Conservation (phyloP, 30 jellyfish, hydroid and myxozoan species). For the Turritopsis rubra region DNA sequence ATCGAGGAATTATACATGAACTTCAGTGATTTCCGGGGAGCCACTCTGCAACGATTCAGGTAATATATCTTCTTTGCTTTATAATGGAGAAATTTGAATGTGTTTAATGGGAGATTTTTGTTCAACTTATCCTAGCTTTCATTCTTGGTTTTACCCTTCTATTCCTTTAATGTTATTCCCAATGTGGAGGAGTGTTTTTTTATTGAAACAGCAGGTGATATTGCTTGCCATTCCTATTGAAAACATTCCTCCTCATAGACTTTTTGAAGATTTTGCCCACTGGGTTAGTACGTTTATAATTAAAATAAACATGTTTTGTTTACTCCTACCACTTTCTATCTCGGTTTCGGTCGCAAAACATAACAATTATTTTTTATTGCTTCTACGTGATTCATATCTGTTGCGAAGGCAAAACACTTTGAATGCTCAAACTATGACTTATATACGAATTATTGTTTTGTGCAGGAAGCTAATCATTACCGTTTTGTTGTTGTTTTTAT, state of each 20-base stretch:
- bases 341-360: not conserved
- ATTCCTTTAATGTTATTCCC: no score
- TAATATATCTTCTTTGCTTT: not conserved
- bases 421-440: not conserved
- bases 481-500: not conserved
- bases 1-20: slow-evolving; percentile 17
- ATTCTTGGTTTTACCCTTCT: not conserved
- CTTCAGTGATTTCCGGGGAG: slow-evolving; percentile 13
- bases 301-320: not conserved
- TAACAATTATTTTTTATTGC: not conserved
- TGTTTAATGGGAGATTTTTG: not conserved
- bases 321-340: not conserved
- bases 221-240: no score
- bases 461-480: not conserved
- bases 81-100: not conserved
- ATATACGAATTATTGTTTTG: not conserved
- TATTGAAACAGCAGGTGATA: no score
- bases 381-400: not conserved
- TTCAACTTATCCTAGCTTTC: not conserved
- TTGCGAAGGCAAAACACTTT: not conserved
- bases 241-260: no score
- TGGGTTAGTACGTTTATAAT: no score
- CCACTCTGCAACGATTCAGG: slow-evolving; percentile 29
- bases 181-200: no score
- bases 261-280: no score